A percentile compares a stretch with the other conserved stretches of the same genome.
Conservation (phyloP, 2,888 invertebrate genomes). For the Prenolepis imparis region DNA sequence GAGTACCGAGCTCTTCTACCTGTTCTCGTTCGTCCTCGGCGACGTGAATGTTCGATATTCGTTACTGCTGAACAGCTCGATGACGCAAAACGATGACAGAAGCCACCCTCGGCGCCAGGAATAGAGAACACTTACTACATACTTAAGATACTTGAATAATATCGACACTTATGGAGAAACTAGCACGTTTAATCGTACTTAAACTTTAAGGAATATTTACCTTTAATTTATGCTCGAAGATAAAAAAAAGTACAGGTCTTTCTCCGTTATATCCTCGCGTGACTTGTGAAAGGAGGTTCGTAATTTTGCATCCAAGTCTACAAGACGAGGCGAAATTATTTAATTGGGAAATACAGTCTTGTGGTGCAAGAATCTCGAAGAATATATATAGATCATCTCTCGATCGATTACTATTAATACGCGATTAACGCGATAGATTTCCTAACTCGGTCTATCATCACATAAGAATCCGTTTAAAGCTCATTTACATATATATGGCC, state of each 20-base stretch:
- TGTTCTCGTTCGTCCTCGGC: constrained; percentile 34
- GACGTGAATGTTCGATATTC: constrained; percentile 27
- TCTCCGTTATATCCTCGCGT: background rate
- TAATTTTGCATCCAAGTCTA: background rate
- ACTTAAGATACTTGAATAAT: background rate
- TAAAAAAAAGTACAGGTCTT: background rate
- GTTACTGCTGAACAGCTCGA: background rate
- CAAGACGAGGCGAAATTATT: background rate
- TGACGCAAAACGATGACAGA: constrained; percentile 17
- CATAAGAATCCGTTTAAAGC: constrained; percentile 12
- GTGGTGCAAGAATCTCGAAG: background rate
- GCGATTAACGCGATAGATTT: background rate
- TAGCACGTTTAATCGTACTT: background rate
- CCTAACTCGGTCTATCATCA: background rate
- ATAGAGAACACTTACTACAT: background rate
- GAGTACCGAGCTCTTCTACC: background rate
- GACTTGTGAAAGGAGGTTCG: background rate
- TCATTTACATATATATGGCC: background rate
- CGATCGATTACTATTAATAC: constrained; percentile 7
- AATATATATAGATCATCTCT: constrained; percentile 11
- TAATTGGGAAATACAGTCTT: background rate
- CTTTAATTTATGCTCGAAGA: background rate
- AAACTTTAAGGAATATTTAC: background rate
- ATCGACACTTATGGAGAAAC: background rate
- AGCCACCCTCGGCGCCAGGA: background rate